Base-by-base conservation (phyloP, 1,140 invertebrate genomes). In the Carposina sasakii region DNA sequence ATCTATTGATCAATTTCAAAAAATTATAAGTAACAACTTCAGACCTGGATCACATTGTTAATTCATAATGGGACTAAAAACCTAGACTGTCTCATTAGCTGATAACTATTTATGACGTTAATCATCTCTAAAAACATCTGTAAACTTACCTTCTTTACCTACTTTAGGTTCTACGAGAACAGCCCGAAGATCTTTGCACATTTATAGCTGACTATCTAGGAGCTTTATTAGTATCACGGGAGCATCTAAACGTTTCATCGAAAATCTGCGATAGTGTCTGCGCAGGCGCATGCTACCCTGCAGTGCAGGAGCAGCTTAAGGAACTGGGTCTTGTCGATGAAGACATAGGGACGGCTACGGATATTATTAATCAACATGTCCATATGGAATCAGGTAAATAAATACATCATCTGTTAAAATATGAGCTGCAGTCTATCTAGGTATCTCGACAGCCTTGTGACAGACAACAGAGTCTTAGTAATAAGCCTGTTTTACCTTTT, bases 201-300 rank as follows among this genome's bases (percentile, higher is more conserved):
- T 92, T 91, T 57, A 89, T 92, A 48, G 87, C 90, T 1, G 87
- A 90, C 60, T 92, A 92, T 61, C 68, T 91, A 2, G 86, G 89
- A 49, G 85, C 87, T 1, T 64, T 92, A 37, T 76, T 92, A 31
- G 88, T 90, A 28, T 88, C 89, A 0, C 81, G 91, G 26, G 90
- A 91, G 10, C 76, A 81, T 16, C 34, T 81, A 4, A 43, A 57
- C 51, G 54, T 74, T 41, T 74, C 77, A 21, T 33, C 44, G 3
- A 34, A 54, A 1, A 20, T 81, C 39, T 74, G 67, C 23, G 42
- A 47, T 4, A 53, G 72, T 9, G 36, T 69, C 0, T 63, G 58
- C 26, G 21, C 57, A 1, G 57, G 55, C 21, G 9, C 24, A 20
- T 68, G 66, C 37, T 40, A 61, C 13, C 40, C 54, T n/a, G 62